A percentile compares a stretch with the other conserved stretches of the same genome.
These are phyloP conservation scores for Triops longicaudatus DNA, from an alignment of 1,140 invertebrate species.

Conservation along the genomic window DNA sequence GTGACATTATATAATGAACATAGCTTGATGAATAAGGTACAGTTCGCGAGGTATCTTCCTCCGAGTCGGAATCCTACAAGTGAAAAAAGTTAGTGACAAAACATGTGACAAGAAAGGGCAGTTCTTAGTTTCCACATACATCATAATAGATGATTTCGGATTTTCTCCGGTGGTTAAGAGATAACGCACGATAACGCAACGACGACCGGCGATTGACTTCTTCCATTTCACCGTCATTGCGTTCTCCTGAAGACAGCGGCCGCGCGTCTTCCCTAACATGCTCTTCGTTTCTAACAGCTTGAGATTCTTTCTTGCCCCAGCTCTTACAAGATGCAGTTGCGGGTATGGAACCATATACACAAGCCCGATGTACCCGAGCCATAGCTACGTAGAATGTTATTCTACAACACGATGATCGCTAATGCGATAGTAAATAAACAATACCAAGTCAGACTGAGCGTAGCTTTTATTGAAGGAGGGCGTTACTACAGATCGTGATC, in stretches of 20 bases:
- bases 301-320: background rate
- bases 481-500: too few relatives aligned
- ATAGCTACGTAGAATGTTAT: background rate
- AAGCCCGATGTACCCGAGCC: background rate
- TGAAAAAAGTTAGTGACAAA: background rate
- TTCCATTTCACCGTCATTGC: background rate
- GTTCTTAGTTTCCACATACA: background rate
- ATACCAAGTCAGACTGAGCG: too few relatives aligned
- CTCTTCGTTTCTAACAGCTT: background rate
- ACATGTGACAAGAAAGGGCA: background rate
- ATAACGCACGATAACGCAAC: background rate
- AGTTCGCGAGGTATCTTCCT: background rate
- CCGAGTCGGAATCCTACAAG: background rate
- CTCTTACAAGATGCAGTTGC: background rate
- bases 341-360: background rate
- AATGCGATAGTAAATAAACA: too few relatives aligned
- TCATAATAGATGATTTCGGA: background rate
- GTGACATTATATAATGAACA: background rate
- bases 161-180: background rate
- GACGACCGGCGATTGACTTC: background rate
- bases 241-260: background rate
- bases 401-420: background rate
- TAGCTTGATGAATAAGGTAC: background rate
- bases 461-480: too few relatives aligned
- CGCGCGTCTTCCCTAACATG: background rate